A percentile compares a stretch with the other conserved stretches of the same genome.
These are phyloP conservation scores for Anolis sagrei DNA, from an alignment of 2,113 vertebrate species.

Conservation along the genomic window DNA sequence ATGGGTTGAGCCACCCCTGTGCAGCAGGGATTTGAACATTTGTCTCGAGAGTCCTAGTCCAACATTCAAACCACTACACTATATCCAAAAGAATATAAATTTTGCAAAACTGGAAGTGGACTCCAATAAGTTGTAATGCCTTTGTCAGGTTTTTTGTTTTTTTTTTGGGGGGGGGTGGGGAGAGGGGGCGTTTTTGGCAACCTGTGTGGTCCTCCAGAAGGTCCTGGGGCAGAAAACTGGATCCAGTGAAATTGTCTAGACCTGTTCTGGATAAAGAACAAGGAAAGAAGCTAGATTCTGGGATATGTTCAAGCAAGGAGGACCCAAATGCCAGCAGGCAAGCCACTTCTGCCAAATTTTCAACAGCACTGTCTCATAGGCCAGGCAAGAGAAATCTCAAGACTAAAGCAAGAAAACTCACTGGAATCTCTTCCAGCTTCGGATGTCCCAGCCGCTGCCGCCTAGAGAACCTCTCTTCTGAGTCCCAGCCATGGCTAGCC, in stretches of 20 bases:
- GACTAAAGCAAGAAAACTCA: background rate
- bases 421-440: conserved; percentile 13
- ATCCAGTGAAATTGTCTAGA: too few species aligned
- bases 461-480: background rate
- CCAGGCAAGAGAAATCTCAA: background rate
- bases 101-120: too few species aligned
- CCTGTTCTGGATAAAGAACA: background rate
- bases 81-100: too few species aligned
- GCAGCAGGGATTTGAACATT: too few species aligned
- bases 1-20: too few species aligned
- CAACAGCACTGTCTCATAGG: background rate
- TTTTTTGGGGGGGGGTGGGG: too few species aligned
- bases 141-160: too few species aligned
- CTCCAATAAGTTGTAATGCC: too few species aligned
- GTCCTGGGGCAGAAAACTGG: background rate
- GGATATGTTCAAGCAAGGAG: background rate
- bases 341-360: background rate
- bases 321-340: background rate
- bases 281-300: background rate
- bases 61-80: too few species aligned
- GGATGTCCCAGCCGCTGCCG: background rate
- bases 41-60: too few species aligned
- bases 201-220: background rate
- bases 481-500: background rate
- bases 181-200: too few species aligned